phyloP scores from a whole-genome alignment of 2,113 vertebrate species.

The Phasianus colchicus region DNA sequence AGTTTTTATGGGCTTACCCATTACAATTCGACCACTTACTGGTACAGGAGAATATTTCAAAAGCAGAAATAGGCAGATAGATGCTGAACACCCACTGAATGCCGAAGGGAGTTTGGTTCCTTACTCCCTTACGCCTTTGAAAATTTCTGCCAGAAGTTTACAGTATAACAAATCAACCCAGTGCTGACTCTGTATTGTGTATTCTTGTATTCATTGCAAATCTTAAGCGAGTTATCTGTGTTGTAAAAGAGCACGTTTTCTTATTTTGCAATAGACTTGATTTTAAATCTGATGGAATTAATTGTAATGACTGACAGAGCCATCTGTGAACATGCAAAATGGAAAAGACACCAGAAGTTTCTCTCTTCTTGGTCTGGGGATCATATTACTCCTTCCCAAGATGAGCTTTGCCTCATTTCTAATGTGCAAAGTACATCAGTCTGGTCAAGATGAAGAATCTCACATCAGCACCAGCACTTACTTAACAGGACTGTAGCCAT shows the following conservation, averaged over 20 bases:
- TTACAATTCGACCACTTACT: not conserved
- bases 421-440: not conserved
- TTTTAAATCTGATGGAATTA: not conserved
- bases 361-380: not conserved
- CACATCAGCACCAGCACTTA: not conserved
- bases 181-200: not conserved
- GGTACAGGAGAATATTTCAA: not conserved
- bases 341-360: not conserved
- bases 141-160: slow-evolving; percentile 11
- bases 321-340: not conserved
- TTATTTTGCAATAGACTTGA: not conserved
- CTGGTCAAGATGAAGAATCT: not conserved
- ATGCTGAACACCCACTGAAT: not conserved
- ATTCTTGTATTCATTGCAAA: not conserved
- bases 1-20: not conserved
- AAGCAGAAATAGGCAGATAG: slow-evolving; percentile 24
- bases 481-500: not conserved
- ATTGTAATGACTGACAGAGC: not conserved
- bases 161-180: not conserved
- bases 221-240: not conserved
- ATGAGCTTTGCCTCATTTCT: not conserved
- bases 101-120: not conserved
- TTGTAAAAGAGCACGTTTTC: not conserved
- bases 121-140: not conserved
- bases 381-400: not conserved